Evolutionary conservation across 2,888 invertebrate genomes (phyloP).

Genomic region (Cotesia congregata): DNA sequence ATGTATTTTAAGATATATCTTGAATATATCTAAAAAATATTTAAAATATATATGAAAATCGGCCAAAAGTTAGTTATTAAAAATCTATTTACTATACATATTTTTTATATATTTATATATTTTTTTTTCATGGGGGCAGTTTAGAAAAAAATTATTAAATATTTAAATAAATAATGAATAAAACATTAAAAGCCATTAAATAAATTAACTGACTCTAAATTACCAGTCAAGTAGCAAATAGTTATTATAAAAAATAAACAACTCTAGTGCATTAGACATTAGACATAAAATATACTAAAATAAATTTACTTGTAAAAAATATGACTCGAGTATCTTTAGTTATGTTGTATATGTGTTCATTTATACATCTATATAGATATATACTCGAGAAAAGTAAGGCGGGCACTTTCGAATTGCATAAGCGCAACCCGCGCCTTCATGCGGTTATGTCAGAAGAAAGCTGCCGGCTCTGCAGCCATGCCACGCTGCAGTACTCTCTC

Average conservation of each 20-base stretch:
- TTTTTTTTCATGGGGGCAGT: not conserved
- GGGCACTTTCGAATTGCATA: conserved; percentile 71
- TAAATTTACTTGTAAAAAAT: conserved; percentile 1
- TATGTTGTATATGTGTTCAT: not conserved
- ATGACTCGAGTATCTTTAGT: conserved; percentile 37
- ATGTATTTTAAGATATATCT: too few species aligned
- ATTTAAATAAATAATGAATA: conserved; percentile 7
- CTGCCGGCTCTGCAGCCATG: conserved; percentile 54
- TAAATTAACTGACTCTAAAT: not conserved
- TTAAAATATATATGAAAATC: too few species aligned
- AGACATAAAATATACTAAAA: not conserved
- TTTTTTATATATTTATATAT: too few species aligned
- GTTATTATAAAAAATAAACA: not conserved
- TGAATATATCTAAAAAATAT: too few species aligned
- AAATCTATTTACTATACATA: too few species aligned
- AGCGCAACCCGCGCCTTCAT: conserved; percentile 68
- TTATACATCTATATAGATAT: conserved; percentile 26
- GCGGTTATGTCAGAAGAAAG: conserved; percentile 71
- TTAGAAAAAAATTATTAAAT: not conserved
- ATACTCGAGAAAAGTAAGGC: conserved; percentile 67
- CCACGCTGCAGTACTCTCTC: conserved; percentile 19
- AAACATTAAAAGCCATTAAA: not conserved
- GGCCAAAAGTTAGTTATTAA: too few species aligned
- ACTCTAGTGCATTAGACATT: not conserved
- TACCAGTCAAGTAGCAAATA: not conserved